Conservation (phyloP, 2,888 invertebrate species). For the Gandaritis pyraliata region DNA sequence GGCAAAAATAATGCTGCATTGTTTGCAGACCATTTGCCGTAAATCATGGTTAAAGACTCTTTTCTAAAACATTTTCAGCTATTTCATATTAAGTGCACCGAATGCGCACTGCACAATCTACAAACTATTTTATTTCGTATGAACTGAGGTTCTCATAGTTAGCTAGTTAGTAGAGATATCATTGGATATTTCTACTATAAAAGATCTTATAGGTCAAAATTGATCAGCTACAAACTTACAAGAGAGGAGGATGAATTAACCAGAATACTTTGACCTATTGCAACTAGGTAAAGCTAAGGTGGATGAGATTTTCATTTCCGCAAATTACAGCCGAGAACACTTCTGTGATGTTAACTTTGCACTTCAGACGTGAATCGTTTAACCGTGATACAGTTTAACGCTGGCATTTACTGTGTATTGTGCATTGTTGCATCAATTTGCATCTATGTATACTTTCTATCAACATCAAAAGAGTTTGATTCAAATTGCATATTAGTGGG, state of each 20-base stretch:
- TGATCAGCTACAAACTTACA: no score
- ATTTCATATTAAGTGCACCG: background rate
- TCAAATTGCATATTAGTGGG: no score
- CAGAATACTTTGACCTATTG: background rate
- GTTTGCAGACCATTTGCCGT: background rate
- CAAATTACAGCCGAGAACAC: constrained; percentile 54
- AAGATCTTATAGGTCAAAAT: no score
- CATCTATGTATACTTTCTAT: no score
- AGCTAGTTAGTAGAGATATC: no score
- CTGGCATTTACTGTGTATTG: background rate
- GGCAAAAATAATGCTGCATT: background rate
- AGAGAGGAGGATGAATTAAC: no score
- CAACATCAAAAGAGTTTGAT: no score
- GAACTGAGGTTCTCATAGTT: no score
- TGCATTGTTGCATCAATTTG: no score
- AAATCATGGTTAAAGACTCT: constrained; percentile 18
- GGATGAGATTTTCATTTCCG: constrained; percentile 66
- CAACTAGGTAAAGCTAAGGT: constrained; percentile 46
- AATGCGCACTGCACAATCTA: background rate
- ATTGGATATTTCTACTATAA: no score
- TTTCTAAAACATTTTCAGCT: background rate
- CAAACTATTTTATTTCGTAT: constrained; percentile 17
- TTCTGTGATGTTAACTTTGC: constrained; percentile 48
- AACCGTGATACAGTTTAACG: constrained; percentile 44
- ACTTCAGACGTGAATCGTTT: constrained; percentile 45